Conservation (phyloP, 37 sponge, comb jelly and placozoan species). For the Geodia barretti region DNA sequence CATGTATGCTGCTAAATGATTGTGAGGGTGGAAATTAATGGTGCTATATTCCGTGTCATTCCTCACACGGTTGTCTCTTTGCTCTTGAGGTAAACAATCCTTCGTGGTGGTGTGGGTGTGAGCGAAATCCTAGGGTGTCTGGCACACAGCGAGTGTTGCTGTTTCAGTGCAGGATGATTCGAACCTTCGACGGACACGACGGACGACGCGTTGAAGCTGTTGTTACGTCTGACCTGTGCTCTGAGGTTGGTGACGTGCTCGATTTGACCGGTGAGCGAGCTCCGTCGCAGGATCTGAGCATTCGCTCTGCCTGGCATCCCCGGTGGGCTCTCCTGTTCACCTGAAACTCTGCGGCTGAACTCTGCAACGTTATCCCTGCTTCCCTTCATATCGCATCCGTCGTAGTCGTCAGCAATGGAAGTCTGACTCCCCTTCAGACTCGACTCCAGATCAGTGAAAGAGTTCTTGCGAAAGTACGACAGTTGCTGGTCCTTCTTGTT, state of each 20-base stretch:
- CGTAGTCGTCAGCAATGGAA: not conserved
- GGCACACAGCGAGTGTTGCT: too few species aligned
- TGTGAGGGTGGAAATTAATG: not conserved
- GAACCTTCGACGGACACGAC: too few species aligned
- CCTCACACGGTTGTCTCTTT: not conserved
- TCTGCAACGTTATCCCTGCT: not conserved
- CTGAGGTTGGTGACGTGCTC: constrained; percentile 19
- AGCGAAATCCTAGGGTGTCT: too few species aligned
- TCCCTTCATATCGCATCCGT: not conserved
- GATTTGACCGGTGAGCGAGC: constrained; percentile 50
- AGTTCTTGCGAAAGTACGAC: not conserved
- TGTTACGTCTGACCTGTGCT: not conserved
- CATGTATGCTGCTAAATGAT: not conserved
- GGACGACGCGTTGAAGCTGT: not conserved
- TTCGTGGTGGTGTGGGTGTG: too few species aligned
- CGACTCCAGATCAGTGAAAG: not conserved
- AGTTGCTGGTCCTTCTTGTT: not conserved
- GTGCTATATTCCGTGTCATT: not conserved
- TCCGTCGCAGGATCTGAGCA: constrained; percentile 29
- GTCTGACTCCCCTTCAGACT: not conserved
- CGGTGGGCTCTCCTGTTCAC: not conserved
- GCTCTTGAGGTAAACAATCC: not conserved
- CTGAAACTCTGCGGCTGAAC: not conserved
- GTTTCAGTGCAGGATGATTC: too few species aligned
- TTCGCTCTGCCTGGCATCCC: not conserved